These are phyloP conservation scores for Oscheius sp. DNA, from an alignment of 2,888 invertebrate species.

Conservation along the genomic window DNA sequence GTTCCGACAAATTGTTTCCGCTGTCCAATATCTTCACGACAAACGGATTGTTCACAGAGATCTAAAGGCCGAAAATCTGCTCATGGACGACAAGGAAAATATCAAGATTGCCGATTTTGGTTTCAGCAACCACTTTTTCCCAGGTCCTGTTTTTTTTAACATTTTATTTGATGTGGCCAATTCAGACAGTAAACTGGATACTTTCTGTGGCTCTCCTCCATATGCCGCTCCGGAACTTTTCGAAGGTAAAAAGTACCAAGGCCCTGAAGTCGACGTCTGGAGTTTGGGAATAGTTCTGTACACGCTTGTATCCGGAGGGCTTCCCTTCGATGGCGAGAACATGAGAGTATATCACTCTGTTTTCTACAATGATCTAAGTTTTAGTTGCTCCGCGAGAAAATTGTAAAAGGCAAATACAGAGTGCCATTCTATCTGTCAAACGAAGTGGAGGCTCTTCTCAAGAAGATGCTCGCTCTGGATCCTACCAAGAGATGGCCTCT, in stretches of 20 bases:
- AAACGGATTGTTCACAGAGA: slow-evolving; percentile 94
- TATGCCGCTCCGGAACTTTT: slow-evolving; percentile 98
- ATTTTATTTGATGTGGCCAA: not conserved
- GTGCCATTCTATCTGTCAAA: slow-evolving; percentile 99
- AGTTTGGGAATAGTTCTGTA: slow-evolving; percentile 95
- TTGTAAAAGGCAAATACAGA: slow-evolving; percentile 97
- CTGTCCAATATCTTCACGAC: slow-evolving; percentile 99
- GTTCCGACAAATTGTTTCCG: slow-evolving; percentile 88
- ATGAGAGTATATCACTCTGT: slow-evolving; percentile 76
- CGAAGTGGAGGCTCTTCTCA: slow-evolving; percentile 98
- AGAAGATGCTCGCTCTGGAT: slow-evolving; percentile 98
- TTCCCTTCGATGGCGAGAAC: slow-evolving; percentile 99
- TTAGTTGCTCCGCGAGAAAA: slow-evolving; percentile 90
- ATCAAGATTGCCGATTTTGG: slow-evolving; percentile 94
- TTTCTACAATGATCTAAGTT: slow-evolving; percentile 1
- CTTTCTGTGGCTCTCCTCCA: slow-evolving; percentile 99
- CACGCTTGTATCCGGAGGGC: slow-evolving; percentile 97
- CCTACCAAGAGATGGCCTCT: slow-evolving; percentile 94
- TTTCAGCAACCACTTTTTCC: slow-evolving; percentile 64
- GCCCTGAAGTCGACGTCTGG: slow-evolving; percentile 98
- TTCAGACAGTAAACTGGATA: slow-evolving; percentile 88
- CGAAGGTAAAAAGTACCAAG: slow-evolving; percentile 99
- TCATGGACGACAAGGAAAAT: slow-evolving; percentile 99
- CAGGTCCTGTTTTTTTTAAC: slow-evolving; percentile 78
- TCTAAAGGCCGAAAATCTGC: slow-evolving; percentile 92